These are phyloP conservation scores for Gnathochromis pfefferi DNA, from an alignment of 2,113 vertebrate genomes.

Conservation along the genomic window DNA sequence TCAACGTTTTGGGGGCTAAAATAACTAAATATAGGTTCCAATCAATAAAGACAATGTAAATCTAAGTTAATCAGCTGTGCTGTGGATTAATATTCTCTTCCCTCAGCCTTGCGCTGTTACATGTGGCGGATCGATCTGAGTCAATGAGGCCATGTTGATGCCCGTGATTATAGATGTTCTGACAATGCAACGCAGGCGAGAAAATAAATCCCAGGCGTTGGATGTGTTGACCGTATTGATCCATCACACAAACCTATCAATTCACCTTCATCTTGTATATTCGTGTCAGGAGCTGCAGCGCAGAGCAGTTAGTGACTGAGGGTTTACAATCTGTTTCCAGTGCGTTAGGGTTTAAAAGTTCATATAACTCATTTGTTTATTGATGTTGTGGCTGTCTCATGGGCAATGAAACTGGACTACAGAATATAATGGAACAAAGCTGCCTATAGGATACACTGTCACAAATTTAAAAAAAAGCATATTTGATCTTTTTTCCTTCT, in stretches of 20 bases:
- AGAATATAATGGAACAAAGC: not conserved
- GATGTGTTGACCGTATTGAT: slow-evolving; percentile 2
- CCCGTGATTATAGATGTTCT: slow-evolving; percentile 2
- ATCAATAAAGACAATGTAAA: not conserved
- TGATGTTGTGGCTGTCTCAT: not conserved
- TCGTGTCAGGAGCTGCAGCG: not conserved
- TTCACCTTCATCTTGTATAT: not conserved
- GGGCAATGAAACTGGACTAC: not conserved
- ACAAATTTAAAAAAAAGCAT: not conserved
- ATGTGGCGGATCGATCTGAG: not conserved
- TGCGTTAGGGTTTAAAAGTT: not conserved
- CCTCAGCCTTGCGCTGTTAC: not conserved
- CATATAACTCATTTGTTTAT: not conserved
- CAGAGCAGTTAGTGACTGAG: not conserved
- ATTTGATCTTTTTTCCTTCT: not conserved
- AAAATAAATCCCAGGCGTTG: not conserved
- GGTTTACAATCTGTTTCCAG: not conserved
- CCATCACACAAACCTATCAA: not conserved
- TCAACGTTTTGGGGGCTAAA: accelerated
- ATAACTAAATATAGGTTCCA: not conserved
- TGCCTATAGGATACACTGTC: not conserved
- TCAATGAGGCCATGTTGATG: slow-evolving; percentile 8
- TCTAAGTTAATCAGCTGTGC: not conserved
- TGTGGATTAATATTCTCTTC: not conserved
- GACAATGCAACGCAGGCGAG: not conserved